These are phyloP conservation scores for Laticauda colubrina DNA, from an alignment of 2,113 vertebrate genomes.

Conservation along the genomic window DNA sequence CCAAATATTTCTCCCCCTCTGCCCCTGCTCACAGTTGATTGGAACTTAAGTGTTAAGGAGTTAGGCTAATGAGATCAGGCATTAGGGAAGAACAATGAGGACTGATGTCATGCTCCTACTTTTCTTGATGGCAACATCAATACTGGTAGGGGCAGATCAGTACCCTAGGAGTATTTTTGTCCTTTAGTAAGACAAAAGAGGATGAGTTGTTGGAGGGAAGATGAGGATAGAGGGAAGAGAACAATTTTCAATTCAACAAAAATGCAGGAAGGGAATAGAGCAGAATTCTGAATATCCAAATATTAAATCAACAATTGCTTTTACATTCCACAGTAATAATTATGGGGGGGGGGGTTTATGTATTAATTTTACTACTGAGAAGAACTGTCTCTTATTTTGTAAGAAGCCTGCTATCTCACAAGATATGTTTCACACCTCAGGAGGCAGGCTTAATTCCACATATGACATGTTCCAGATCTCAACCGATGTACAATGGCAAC, in stretches of 20 bases:
- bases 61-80: slow-evolving; percentile 60
- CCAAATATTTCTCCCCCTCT: slow-evolving; percentile 29
- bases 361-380: not conserved
- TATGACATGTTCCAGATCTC: not conserved
- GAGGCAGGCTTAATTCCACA: not conserved
- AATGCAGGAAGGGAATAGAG: not conserved
- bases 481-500: not conserved
- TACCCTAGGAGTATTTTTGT: slow-evolving; percentile 40
- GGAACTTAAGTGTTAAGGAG: slow-evolving; percentile 17
- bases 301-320: not conserved
- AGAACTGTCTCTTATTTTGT: not conserved
- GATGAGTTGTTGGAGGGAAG: not conserved
- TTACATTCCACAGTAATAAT: not conserved
- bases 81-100: slow-evolving; percentile 58
- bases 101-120: slow-evolving; percentile 50
- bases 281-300: rapidly evolving
- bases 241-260: not conserved
- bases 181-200: slow-evolving; percentile 18
- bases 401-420: not conserved
- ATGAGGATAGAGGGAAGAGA: not conserved
- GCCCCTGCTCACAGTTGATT: not conserved
- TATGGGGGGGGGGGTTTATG: rapidly evolving
- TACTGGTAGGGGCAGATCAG: slow-evolving; percentile 39
- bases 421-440: not conserved
- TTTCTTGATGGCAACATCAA: slow-evolving; percentile 41